phyloP scores from a whole-genome alignment of 2,888 invertebrate genomes.

The Sipha maydis region DNA sequence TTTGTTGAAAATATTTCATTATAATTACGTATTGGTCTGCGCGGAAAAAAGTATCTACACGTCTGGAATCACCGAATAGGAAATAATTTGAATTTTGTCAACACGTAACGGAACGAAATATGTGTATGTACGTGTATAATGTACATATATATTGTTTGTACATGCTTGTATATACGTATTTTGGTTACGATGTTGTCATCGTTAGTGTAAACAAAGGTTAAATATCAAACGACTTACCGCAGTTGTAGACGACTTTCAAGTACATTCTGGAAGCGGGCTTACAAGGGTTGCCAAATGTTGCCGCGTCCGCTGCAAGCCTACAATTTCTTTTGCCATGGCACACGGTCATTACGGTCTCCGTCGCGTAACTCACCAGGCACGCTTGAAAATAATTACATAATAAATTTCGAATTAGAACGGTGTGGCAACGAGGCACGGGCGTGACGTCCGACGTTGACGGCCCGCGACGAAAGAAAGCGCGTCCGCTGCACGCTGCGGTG shows the following conservation, averaged over 20 bases:
- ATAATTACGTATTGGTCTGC: neutral
- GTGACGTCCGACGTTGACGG: too few species aligned
- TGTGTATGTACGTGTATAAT: neutral
- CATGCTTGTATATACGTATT: neutral
- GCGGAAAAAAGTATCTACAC: neutral
- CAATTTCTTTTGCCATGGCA: conserved; percentile 86
- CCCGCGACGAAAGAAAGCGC: too few species aligned
- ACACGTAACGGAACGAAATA: neutral
- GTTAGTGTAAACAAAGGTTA: neutral
- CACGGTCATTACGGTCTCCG: conserved; percentile 89
- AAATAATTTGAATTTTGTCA: neutral
- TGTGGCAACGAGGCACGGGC: neutral
- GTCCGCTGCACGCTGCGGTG: too few species aligned
- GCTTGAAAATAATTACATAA: conserved; percentile 72
- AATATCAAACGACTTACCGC: conserved; percentile 74
- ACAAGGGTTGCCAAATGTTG: conserved; percentile 86
- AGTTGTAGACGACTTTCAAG: conserved; percentile 87
- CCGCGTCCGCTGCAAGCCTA: conserved; percentile 81
- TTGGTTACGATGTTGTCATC: neutral
- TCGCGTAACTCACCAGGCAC: conserved; percentile 87
- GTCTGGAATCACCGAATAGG: neutral
- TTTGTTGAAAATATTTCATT: neutral
- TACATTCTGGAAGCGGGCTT: conserved; percentile 81
- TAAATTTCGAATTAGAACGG: neutral
- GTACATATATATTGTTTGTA: neutral